Conservation (phyloP, 1,140 invertebrate genomes). For the Drosophila rhopaloa region DNA sequence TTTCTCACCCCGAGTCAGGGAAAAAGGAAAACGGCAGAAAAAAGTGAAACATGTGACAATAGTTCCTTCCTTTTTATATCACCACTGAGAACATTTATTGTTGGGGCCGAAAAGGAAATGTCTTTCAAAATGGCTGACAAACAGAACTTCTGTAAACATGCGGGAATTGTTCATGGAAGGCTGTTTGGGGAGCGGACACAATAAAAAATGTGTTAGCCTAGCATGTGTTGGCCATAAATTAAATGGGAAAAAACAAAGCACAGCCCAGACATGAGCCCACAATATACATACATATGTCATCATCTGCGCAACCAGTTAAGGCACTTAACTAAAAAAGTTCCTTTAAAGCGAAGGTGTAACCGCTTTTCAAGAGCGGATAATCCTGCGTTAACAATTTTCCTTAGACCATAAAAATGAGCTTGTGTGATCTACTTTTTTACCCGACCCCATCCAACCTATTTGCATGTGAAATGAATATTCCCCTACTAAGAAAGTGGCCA, state of each 20-base stretch:
- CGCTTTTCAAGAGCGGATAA: conserved; percentile 27
- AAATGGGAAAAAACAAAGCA: conserved; percentile 38
- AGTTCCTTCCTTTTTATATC: conserved; percentile 57
- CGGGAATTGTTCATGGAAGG: conserved; percentile 20
- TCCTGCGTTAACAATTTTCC: conserved; percentile 49
- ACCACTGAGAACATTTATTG: conserved; percentile 43
- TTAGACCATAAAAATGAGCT: conserved; percentile 42
- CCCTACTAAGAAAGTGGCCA: conserved; percentile 1
- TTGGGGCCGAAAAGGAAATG: conserved; percentile 50
- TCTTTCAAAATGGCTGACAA: conserved; percentile 56
- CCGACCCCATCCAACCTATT: conserved; percentile 1
- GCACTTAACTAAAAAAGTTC: conserved; percentile 6
- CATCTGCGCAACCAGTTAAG: conserved; percentile 16
- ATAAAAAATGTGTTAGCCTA: conserved; percentile 47
- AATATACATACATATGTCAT: conserved; percentile 9
- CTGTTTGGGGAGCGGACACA: background rate
- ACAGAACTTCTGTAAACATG: conserved; percentile 46
- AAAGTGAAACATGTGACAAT: conserved; percentile 56
- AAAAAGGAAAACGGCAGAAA: background rate
- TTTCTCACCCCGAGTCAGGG: conserved; percentile 37
- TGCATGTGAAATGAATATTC: conserved; percentile 28
- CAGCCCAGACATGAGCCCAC: conserved; percentile 17
- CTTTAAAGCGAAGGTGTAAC: conserved; percentile 23
- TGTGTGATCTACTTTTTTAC: conserved; percentile 20
- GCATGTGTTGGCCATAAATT: conserved; percentile 50